A percentile compares a stretch with the other conserved stretches of the same genome.
phyloP scores from a whole-genome alignment of 64 coral and sea anemone species.

The Trachythela sp. region DNA sequence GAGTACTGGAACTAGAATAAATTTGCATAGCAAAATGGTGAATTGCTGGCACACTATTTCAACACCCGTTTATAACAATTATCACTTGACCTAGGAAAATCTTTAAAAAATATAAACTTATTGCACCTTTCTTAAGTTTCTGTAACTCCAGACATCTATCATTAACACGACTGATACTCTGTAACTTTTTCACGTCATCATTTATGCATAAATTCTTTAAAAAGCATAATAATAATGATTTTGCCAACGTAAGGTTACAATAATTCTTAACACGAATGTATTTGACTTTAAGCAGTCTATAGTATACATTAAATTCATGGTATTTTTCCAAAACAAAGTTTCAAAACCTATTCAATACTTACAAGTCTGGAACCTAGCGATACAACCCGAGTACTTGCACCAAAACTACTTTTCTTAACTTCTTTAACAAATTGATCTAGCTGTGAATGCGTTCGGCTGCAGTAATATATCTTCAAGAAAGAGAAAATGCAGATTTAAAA shows the following conservation, averaged over 20 bases:
- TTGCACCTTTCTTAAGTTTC: conserved; percentile 68
- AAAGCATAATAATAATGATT: background rate
- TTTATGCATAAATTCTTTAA: conserved; percentile 88
- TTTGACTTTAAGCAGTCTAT: too few species aligned
- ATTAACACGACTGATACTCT: conserved; percentile 74
- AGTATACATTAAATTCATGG: background rate
- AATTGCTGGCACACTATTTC: too few species aligned
- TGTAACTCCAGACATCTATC: conserved; percentile 95
- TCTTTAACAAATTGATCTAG: conserved; percentile 92
- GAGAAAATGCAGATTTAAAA: background rate
- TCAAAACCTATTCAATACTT: background rate
- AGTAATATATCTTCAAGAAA: conserved; percentile 77
- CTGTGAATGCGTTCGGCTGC: conserved; percentile 94
- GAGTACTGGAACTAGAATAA: too few species aligned
- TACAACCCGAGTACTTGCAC: conserved; percentile 66
- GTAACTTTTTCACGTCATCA: conserved; percentile 70
- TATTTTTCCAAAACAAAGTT: background rate
- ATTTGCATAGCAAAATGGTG: too few species aligned
- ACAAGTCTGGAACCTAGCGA: conserved; percentile 89
- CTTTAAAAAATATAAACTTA: background rate
- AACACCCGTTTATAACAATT: too few species aligned
- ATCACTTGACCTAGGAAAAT: too few species aligned
- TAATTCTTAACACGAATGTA: too few species aligned
- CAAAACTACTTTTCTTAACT: conserved; percentile 85
- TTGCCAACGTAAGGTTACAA: background rate